phyloP scores from a whole-genome alignment of 2,888 invertebrate genomes.

The Acrocyrtus sp. region DNA sequence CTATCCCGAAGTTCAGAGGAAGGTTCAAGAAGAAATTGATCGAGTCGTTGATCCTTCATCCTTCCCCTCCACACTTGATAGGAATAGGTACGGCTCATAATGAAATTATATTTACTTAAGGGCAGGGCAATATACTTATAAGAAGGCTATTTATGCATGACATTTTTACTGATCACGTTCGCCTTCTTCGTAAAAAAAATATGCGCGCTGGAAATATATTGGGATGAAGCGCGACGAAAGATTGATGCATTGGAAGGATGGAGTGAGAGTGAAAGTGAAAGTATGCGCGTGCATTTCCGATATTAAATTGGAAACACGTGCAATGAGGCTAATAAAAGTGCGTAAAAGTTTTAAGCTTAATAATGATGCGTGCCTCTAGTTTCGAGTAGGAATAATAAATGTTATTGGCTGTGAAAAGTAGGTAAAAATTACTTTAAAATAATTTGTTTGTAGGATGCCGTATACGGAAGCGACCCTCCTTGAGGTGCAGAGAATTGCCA shows the following conservation, averaged over 20 bases:
- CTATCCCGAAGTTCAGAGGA: constrained; percentile 58
- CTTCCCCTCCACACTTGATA: constrained; percentile 48
- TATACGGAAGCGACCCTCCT: constrained; percentile 57
- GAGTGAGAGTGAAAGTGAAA: constrained; percentile 11
- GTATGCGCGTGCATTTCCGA: constrained; percentile 23
- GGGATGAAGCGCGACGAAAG: too few relatives aligned
- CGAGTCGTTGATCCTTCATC: constrained; percentile 46
- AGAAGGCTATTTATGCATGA: too few relatives aligned
- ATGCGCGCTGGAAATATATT: too few relatives aligned
- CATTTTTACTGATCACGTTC: neutral
- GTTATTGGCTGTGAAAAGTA: too few relatives aligned
- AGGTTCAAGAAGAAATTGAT: constrained; percentile 62
- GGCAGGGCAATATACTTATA: too few relatives aligned
- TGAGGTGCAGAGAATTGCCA: constrained; percentile 57
- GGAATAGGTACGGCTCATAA: constrained; percentile 32
- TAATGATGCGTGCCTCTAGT: too few relatives aligned
- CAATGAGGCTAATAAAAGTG: neutral
- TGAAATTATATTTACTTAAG: neutral
- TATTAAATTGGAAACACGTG: constrained; percentile 41
- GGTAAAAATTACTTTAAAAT: too few relatives aligned
- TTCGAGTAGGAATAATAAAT: too few relatives aligned
- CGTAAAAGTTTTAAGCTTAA: too few relatives aligned
- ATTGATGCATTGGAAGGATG: too few relatives aligned
- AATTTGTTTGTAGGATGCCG: constrained; percentile 45
- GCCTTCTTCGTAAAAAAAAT: too few relatives aligned